A percentile compares a stretch with the other conserved stretches of the same genome.
Conservation (phyloP, 2,888 invertebrate genomes). For the Phorcus lineatus region DNA sequence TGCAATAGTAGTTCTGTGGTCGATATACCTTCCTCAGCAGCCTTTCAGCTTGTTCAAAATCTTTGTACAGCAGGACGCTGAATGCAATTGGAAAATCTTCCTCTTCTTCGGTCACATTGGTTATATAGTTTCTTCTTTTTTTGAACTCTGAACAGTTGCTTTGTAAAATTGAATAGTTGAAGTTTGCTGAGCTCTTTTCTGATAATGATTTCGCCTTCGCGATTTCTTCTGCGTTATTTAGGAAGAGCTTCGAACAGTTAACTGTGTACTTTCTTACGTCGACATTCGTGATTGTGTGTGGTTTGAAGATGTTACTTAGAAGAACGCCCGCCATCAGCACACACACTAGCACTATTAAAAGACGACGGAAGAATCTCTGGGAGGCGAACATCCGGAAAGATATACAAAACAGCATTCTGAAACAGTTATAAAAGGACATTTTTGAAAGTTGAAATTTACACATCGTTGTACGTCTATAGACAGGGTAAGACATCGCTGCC, state of each 20-base stretch:
- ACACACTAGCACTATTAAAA: too few species aligned
- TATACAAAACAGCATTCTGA: too few species aligned
- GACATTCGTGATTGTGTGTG: background rate
- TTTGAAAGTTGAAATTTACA: too few species aligned
- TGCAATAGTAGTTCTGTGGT: conserved; percentile 70
- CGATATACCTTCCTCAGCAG: conserved; percentile 66
- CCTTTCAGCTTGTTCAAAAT: conserved; percentile 57
- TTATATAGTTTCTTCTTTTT: background rate
- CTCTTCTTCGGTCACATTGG: conserved; percentile 40
- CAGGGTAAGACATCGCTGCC: too few species aligned
- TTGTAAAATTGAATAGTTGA: background rate
- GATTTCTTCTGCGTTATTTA: background rate
- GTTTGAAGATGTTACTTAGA: too few species aligned
- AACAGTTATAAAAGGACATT: too few species aligned
- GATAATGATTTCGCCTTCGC: background rate
- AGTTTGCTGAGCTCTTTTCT: background rate
- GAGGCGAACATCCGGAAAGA: too few species aligned
- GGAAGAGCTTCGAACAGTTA: background rate
- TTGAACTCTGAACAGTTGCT: background rate
- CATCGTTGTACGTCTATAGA: too few species aligned
- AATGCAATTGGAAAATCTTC: conserved; percentile 58
- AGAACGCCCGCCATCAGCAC: too few species aligned
- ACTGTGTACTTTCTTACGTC: background rate
- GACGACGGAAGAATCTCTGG: too few species aligned
- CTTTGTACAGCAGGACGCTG: conserved; percentile 56